A percentile compares a stretch with the other conserved stretches of the same genome.
These are phyloP conservation scores for Myotis myotis DNA, from an alignment of 2,797 vertebrate genomes.

Conservation along the genomic window DNA sequence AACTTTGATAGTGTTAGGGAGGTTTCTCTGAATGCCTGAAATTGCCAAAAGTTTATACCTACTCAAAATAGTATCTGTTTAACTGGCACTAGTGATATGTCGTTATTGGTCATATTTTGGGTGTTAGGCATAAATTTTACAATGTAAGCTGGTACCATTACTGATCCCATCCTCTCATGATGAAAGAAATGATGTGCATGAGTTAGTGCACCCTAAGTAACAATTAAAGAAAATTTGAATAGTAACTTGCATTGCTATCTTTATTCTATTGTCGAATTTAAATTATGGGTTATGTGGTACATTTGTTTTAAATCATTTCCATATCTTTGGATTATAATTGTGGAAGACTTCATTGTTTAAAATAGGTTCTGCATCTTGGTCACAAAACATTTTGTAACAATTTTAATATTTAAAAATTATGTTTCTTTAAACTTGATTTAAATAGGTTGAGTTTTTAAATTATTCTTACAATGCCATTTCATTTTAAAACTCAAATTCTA, in stretches of 20 bases:
- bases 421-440: conserved; percentile 52
- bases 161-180: background rate
- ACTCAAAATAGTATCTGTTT: background rate
- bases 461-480: background rate
- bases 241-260: background rate
- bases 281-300: background rate
- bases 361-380: background rate
- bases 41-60: background rate
- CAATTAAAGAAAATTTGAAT: background rate
- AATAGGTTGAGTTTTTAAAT: background rate
- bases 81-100: background rate
- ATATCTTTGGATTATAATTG: conserved; percentile 1
- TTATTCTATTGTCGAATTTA: background rate
- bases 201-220: too few species aligned
- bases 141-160: background rate
- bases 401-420: conserved; percentile 35
- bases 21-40: background rate
- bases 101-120: background rate
- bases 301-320: background rate
- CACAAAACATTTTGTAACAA: background rate
- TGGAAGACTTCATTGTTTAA: conserved; percentile 37
- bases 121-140: background rate
- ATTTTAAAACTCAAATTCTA: conserved; percentile 24
- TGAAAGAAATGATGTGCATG: background rate
- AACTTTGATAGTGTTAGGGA: background rate